These are phyloP conservation scores for Acrossocheilus wenchowensis DNA, from an alignment of 2,797 vertebrate genomes.

Conservation along the genomic window DNA sequence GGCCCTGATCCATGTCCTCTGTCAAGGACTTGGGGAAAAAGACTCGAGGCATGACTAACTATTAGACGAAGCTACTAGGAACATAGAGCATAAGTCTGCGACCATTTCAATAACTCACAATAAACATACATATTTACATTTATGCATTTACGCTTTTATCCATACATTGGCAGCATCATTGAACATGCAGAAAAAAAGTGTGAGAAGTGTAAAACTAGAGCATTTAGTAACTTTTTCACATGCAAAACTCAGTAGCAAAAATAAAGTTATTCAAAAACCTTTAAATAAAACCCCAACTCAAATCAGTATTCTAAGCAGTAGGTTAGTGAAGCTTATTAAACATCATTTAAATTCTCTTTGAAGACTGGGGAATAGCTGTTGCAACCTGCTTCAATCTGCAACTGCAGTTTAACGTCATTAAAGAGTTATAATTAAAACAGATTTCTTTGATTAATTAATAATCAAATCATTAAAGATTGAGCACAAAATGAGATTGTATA, in stretches of 20 bases:
- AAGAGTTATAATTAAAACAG: conserved; percentile 33
- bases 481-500: neutral
- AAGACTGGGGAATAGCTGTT: conserved; percentile 9
- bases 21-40: conserved; percentile 19
- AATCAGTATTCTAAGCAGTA: conserved; percentile 14
- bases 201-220: neutral
- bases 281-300: conserved; percentile 4
- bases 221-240: conserved; percentile 6
- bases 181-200: conserved; percentile 5
- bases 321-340: conserved; percentile 36
- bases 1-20: conserved; percentile 43
- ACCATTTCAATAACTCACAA: neutral
- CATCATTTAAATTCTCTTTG: conserved; percentile 47
- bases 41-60: neutral
- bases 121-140: conserved; percentile 7
- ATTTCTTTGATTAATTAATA: conserved; percentile 31
- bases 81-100: neutral
- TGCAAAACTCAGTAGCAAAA: neutral
- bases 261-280: neutral
- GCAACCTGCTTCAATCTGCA: conserved; percentile 14
- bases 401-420: conserved; percentile 12
- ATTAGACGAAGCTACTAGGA: neutral
- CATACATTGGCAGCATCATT: neutral
- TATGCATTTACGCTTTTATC: neutral
- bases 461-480: conserved; percentile 10